A percentile compares a stretch with the other conserved stretches of the same genome.
phyloP scores from a whole-genome alignment of 1,140 invertebrate species.

The Scaptomyza graminum region DNA sequence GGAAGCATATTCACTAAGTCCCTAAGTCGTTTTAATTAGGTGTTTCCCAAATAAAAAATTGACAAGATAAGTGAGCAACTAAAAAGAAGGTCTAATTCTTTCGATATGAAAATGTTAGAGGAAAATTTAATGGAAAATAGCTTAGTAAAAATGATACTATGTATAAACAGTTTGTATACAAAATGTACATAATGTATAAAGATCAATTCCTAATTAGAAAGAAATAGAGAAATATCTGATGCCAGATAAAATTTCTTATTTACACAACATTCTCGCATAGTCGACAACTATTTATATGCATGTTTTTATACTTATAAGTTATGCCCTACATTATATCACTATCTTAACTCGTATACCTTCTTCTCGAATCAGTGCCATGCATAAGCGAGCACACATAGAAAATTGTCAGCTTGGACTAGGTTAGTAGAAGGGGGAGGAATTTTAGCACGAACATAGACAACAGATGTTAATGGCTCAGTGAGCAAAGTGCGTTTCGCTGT shows the following conservation, averaged over 20 bases:
- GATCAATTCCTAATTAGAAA: too few relatives aligned
- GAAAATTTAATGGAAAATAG: too few relatives aligned
- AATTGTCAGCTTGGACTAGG: slow-evolving; percentile 15
- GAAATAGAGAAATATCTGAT: too few relatives aligned
- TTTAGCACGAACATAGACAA: slow-evolving; percentile 33
- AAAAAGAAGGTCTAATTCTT: too few relatives aligned
- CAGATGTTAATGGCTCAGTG: slow-evolving; percentile 78
- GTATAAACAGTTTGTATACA: background rate
- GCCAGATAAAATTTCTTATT: slow-evolving; percentile 42
- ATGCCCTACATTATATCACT: background rate
- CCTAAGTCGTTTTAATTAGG: slow-evolving; percentile 43
- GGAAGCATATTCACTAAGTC: slow-evolving; percentile 55
- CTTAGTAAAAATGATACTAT: background rate
- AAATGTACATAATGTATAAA: too few relatives aligned
- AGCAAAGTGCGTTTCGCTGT: slow-evolving; percentile 79
- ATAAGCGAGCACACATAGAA: slow-evolving; percentile 13
- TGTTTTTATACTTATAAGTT: background rate
- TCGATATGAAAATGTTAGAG: too few relatives aligned
- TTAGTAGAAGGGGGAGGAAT: background rate
- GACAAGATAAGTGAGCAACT: too few relatives aligned
- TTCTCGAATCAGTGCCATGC: slow-evolving; percentile 36
- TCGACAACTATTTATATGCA: background rate
- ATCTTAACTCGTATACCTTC: slow-evolving; percentile 20
- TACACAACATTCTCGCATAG: slow-evolving; percentile 6
- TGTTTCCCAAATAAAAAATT: too few relatives aligned